Base-by-base conservation (phyloP, 2,888 invertebrate genomes). In the Acrocera orbiculus region DNA sequence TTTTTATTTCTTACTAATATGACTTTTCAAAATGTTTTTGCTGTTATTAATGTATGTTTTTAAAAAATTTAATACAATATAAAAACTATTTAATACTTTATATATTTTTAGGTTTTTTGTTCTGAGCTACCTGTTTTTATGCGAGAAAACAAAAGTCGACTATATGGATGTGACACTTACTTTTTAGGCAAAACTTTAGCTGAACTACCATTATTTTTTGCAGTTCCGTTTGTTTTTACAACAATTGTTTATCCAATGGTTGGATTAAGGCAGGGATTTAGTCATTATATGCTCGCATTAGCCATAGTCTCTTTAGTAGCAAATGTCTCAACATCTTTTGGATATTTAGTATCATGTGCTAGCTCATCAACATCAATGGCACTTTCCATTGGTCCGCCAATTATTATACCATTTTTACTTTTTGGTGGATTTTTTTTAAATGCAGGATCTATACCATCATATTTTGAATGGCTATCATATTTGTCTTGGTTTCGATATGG, bases 371-470 rank as follows among this genome's bases (percentile, higher is more conserved):
- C 85, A 4, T 79, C 82, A 28, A 81, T 92, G 72, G 92, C 92
- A 0, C 64, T 92, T 2, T 82, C 90, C 0, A 69, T 95, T 33
- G 86, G 89, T 1, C 89, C 93, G 2, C 86, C 93, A 4, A 68
- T 92, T 38, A 77, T 93, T 44, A 85, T 95, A 38, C 93, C 95
- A 0, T 81, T 93, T 56, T 67, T 95, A 61, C 64, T 96, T 13
- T 95, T 96, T 54, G 93, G 93, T 38, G 95, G 95, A 27, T 92
- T 89, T 66, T 92, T 92, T 62, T 65, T 95, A 26, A 93, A 93
- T 54, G 74, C 81, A 15, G 80, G 76, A 76, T 86, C 87, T 0
- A 78, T 87, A 15, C 89, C 89, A 0, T 59, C 68, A 0, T 89
- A 86, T 52, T 73, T 89, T 37, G 68, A 75, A 44, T 89, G 87